Evolutionary conservation across 1,140 invertebrate species (phyloP).

Genomic region (Theocolax elegans): DNA sequence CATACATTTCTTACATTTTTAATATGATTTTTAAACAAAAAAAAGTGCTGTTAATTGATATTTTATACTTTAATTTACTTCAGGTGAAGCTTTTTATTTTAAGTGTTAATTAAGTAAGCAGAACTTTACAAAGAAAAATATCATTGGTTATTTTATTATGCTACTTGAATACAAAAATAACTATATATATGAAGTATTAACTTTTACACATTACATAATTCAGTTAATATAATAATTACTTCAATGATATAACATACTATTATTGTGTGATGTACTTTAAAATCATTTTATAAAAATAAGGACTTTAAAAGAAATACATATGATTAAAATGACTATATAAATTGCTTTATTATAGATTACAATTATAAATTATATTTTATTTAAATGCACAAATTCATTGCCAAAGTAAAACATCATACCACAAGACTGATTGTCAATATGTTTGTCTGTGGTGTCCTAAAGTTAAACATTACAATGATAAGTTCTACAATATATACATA

Average conservation of each 20-base stretch:
- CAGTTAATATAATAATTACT: no score
- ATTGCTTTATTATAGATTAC: not conserved
- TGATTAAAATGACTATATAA: no score
- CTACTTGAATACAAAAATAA: no score
- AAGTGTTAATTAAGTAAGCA: slow-evolving; percentile 10
- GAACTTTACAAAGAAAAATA: not conserved
- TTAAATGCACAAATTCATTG: slow-evolving; percentile 29
- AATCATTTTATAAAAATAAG: no score
- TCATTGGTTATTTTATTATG: not conserved
- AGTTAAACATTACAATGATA: slow-evolving; percentile 20
- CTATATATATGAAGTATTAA: no score
- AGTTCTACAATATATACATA: slow-evolving; percentile 35
- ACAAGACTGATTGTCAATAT: slow-evolving; percentile 27
- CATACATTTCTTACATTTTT: slow-evolving; percentile 40
- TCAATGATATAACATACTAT: no score
- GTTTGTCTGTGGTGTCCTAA: slow-evolving; percentile 13
- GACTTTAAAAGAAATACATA: no score
- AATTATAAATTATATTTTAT: slow-evolving; percentile 13
- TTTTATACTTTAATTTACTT: slow-evolving; percentile 7
- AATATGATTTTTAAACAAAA: slow-evolving; percentile 34
- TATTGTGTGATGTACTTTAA: no score
- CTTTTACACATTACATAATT: no score
- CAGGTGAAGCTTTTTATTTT: no score
- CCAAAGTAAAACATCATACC: slow-evolving; percentile 24
- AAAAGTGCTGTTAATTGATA: not conserved